phyloP scores from a whole-genome alignment of 92 coral and sea anemone species.

The Epizoanthus rinbou region DNA sequence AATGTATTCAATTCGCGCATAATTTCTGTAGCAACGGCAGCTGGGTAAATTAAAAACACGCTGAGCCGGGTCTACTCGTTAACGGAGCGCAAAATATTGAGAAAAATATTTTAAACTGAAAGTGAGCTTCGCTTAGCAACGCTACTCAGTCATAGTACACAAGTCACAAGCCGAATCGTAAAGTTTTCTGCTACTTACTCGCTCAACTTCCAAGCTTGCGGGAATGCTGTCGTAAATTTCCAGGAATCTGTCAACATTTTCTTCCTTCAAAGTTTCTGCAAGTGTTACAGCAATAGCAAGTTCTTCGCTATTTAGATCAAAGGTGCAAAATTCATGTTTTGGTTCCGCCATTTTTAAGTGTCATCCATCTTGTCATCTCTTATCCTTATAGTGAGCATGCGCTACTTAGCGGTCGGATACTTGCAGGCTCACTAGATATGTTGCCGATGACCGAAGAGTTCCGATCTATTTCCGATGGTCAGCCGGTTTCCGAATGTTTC shows the following conservation, averaged over 20 bases:
- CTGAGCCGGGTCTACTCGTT: background rate
- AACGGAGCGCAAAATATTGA: background rate
- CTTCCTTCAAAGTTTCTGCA: constrained; percentile 79
- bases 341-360: constrained; percentile 69
- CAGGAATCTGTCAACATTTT: constrained; percentile 89
- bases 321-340: constrained; percentile 38
- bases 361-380: constrained; percentile 43
- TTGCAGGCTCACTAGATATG: constrained; percentile 14
- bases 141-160: background rate
- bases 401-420: background rate
- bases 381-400: constrained; percentile 48
- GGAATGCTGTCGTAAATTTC: constrained; percentile 96
- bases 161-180: background rate
- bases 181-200: constrained; percentile 53
- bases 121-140: constrained; percentile 68
- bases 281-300: constrained; percentile 73
- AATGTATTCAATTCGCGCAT: constrained; percentile 59
- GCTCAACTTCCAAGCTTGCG: constrained; percentile 60
- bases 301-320: constrained; percentile 64
- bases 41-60: constrained; percentile 37
- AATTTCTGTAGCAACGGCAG: constrained; percentile 44
- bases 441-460: background rate
- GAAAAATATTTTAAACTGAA: background rate
- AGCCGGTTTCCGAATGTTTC: background rate
- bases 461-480: background rate